phyloP scores from a whole-genome alignment of 2,888 invertebrate species.

The Agrochola lota region DNA sequence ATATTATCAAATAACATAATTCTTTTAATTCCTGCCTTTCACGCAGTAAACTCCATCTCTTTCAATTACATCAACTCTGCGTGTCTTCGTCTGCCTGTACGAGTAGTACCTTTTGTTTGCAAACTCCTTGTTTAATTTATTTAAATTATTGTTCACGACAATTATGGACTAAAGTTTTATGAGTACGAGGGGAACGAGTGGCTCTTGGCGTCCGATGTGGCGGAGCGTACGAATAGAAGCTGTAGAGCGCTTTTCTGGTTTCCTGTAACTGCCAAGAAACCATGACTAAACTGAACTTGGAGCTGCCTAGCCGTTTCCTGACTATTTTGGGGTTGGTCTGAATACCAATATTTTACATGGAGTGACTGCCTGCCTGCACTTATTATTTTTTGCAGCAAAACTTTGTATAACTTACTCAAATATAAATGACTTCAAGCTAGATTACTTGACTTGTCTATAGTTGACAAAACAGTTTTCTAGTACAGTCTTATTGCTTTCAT shows the following conservation, averaged over 20 bases:
- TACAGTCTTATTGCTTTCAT: background rate
- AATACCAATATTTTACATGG: background rate
- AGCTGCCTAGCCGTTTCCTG: background rate
- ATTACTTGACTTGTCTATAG: background rate
- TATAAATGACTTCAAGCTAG: background rate
- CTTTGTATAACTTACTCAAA: background rate
- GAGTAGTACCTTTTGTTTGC: slow-evolving; percentile 35
- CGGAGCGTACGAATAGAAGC: background rate
- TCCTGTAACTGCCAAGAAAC: too few relatives aligned
- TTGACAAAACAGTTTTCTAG: background rate
- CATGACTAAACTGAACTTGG: too few relatives aligned
- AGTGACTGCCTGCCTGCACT: background rate
- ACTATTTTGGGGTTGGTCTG: too few relatives aligned
- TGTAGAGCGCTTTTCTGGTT: slow-evolving; percentile 18
- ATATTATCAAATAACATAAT: background rate
- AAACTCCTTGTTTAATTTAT: slow-evolving; percentile 61
- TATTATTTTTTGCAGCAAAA: background rate
- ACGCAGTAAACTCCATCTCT: slow-evolving; percentile 22
- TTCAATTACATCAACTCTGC: slow-evolving; percentile 31
- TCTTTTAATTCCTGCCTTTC: background rate
- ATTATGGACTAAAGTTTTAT: slow-evolving; percentile 62
- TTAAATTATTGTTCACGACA: slow-evolving; percentile 64
- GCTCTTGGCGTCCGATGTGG: slow-evolving; percentile 15
- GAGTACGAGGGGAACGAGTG: slow-evolving; percentile 42
- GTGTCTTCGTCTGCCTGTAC: slow-evolving; percentile 1